These are phyloP conservation scores for Enteromius treurensis DNA, from an alignment of 2,797 vertebrate species.

Conservation along the genomic window DNA sequence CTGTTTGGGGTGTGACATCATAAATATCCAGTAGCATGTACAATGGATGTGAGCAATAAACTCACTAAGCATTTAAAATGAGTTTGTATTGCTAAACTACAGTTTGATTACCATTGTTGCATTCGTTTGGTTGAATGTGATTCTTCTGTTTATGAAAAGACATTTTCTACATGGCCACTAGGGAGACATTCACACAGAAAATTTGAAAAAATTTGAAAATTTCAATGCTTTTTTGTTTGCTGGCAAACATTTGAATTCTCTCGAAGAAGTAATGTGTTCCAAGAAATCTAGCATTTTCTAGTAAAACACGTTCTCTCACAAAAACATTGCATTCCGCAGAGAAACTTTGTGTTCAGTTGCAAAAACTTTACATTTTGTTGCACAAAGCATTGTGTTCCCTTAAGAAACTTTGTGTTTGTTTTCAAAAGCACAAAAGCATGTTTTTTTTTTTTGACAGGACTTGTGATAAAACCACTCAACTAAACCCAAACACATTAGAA, in stretches of 20 bases:
- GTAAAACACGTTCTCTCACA: not conserved
- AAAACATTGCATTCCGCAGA: not conserved
- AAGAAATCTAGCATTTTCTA: not conserved
- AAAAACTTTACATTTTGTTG: not conserved
- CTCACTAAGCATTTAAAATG: not conserved
- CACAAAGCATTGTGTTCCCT: not conserved
- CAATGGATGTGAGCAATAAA: not conserved
- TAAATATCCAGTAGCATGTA: not conserved
- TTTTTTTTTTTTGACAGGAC: not conserved
- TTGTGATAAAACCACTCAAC: conserved; percentile 13
- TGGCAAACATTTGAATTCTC: not conserved
- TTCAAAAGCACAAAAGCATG: not conserved
- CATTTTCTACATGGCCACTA: not conserved
- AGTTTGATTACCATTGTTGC: not conserved
- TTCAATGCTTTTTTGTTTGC: not conserved
- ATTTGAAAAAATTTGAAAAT: not conserved
- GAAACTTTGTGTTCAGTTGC: not conserved
- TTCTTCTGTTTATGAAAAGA: not conserved
- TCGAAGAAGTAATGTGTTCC: not conserved
- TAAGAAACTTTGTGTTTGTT: not conserved
- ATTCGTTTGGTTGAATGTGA: not conserved
- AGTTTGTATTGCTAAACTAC: not conserved
- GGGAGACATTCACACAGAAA: not conserved
- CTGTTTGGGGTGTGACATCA: not conserved
- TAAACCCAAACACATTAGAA: conserved; percentile 22